phyloP scores from a whole-genome alignment of 1,140 invertebrate genomes.

The Monomorium pharaonis region DNA sequence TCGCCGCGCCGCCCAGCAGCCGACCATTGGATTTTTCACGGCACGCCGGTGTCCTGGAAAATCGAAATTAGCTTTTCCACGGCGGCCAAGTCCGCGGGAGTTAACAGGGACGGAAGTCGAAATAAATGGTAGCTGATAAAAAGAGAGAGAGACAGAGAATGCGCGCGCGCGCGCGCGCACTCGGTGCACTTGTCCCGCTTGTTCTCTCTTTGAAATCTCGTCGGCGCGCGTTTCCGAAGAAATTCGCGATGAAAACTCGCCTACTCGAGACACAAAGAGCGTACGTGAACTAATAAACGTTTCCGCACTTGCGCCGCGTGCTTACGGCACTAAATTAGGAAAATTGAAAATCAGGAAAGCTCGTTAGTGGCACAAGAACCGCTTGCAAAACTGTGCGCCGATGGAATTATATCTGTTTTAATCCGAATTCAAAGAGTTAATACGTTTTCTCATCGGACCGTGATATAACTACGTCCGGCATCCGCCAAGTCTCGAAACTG shows the following conservation, averaged over 20 bases:
- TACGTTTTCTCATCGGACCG: conserved; percentile 18
- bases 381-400: conserved; percentile 3
- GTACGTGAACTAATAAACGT: conserved; percentile 1
- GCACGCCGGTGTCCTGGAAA: conserved; percentile 62
- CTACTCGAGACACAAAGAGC: conserved; percentile 13
- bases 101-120: conserved; percentile 53
- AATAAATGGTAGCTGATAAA: conserved; percentile 52
- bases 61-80: conserved; percentile 66
- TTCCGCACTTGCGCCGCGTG: neutral
- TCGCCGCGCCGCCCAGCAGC: conserved; percentile 16
- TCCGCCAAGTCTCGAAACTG: neutral
- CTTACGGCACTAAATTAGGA: neutral
- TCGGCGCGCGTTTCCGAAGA: conserved; percentile 1
- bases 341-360: conserved; percentile 28
- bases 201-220: conserved; percentile 28
- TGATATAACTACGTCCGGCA: conserved; percentile 27
- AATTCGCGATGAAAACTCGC: conserved; percentile 24
- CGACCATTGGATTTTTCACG: conserved; percentile 60
- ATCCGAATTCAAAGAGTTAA: conserved; percentile 20
- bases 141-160: neutral
- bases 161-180: neutral
- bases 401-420: conserved; percentile 30
- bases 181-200: neutral
- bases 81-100: conserved; percentile 45
- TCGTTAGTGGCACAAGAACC: neutral